Evolutionary conservation across 2,888 invertebrate species (phyloP).

Genomic region (Hypolimnas misippus): DNA sequence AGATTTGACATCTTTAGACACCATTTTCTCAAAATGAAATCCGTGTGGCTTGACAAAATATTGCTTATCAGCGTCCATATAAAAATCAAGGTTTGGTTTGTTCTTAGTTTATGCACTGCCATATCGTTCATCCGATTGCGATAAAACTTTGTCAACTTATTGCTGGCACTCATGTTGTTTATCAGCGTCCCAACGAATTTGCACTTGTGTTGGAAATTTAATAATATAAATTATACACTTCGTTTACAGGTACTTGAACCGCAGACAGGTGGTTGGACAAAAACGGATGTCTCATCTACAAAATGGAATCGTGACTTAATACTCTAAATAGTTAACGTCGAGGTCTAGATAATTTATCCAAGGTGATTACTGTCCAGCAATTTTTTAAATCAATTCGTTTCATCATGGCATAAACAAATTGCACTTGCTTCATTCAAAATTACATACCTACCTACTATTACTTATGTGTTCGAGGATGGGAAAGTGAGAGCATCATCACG

Average conservation of each 20-base stretch:
- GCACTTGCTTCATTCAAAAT: conserved; percentile 43
- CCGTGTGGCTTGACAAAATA: no score
- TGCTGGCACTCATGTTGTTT: no score
- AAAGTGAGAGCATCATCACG: conserved; percentile 62
- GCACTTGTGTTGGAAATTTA: no score
- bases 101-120: no score
- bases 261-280: not conserved
- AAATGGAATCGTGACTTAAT: conserved; percentile 17
- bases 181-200: no score
- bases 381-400: conserved; percentile 28
- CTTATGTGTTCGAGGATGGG: conserved; percentile 44
- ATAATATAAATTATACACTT: not conserved
- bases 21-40: no score
- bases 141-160: no score
- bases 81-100: no score
- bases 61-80: no score
- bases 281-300: not conserved
- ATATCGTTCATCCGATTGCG: no score
- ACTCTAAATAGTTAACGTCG: not conserved
- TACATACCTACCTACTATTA: conserved; percentile 28
- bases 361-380: conserved; percentile 17
- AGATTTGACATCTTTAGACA: no score
- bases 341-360: conserved; percentile 21
- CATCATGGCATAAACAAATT: conserved; percentile 36
- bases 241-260: not conserved